Evolutionary conservation across 1,140 invertebrate species (phyloP), one percentile per base, ranked within the genome.

Genomic region (Lasioglossum baleicum): DNA sequence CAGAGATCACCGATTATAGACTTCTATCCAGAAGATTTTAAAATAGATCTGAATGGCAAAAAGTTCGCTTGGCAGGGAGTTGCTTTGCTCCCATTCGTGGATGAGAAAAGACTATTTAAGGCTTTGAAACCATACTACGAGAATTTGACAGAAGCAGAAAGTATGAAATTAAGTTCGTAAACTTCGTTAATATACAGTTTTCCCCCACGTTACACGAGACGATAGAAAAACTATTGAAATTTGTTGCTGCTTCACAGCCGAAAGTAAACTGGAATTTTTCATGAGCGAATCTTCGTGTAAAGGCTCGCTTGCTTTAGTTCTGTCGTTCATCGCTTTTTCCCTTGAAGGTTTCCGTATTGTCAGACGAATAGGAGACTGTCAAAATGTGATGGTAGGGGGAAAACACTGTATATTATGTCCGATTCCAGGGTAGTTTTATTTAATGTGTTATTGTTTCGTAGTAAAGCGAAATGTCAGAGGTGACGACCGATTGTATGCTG

Each of bases 31-130:
- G 96, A 96, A 90, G 98, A 99, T 90, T 99, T 99, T 92, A 99
- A 98, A 93, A 99, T 99, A 80, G 99, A 99, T 94, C 93, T 99
- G 66, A 99, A 99, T 94, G 99, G 99, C 22, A 99, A 99, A 92
- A 99, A 99, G 93, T 99, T 97, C 94, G 99, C 99, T 69, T 99
- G 99, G 99, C 99, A 99, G 94, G 99, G 99, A 76, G 99, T 99
- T 13, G 99, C 99, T 7, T 91, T 99, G 13, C 93, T 99, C 68
- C 99, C 99, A 51, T 99, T 99, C 94, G 99, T 99, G 0, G 98
- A 99, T 90, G 99, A 99, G 93, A 95, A 95, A 64, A 94, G 99
- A 81, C 94, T 99, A 31, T 97, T 99, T 88, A 96, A 96, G 87
- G 97, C 98, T 2, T 93, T 99, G 26, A 93, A 96, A 81, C 95